These are phyloP conservation scores for Laspeyria flexula DNA, from an alignment of 2,888 invertebrate genomes.

Conservation along the genomic window DNA sequence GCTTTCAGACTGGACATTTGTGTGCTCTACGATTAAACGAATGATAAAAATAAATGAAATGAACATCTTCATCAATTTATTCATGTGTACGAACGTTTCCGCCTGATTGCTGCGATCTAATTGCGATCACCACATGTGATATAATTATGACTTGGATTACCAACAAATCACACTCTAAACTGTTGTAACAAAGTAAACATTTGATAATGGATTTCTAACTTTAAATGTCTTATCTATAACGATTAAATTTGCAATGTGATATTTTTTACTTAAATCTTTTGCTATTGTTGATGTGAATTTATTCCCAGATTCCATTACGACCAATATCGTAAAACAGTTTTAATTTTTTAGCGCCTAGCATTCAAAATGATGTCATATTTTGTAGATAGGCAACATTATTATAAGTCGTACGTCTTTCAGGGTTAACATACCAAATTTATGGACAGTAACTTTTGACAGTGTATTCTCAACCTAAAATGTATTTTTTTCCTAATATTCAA, in stretches of 20 bases:
- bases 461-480: conserved; percentile 18
- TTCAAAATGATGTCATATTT: conserved; percentile 9
- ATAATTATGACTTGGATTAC: background rate
- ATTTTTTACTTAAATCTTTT: too few species aligned
- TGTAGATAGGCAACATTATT: conserved; percentile 27
- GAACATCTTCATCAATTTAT: background rate
- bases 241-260: too few species aligned
- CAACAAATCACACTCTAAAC: too few species aligned
- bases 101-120: background rate
- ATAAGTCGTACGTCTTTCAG: conserved; percentile 14
- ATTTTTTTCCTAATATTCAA: conserved; percentile 13
- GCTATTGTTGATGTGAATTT: too few species aligned
- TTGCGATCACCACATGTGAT: conserved; percentile 1
- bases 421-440: conserved; percentile 24
- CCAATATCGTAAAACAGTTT: conserved; percentile 15
- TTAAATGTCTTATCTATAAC: too few species aligned
- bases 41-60: background rate
- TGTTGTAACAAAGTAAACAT: too few species aligned
- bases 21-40: background rate
- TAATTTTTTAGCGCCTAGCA: too few species aligned
- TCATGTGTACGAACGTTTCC: background rate
- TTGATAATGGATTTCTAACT: too few species aligned
- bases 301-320: background rate
- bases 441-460: conserved; percentile 10
- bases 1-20: background rate